Evolutionary conservation across 2,888 invertebrate genomes (phyloP).

Genomic region (Drosophila parthenogenetica): DNA sequence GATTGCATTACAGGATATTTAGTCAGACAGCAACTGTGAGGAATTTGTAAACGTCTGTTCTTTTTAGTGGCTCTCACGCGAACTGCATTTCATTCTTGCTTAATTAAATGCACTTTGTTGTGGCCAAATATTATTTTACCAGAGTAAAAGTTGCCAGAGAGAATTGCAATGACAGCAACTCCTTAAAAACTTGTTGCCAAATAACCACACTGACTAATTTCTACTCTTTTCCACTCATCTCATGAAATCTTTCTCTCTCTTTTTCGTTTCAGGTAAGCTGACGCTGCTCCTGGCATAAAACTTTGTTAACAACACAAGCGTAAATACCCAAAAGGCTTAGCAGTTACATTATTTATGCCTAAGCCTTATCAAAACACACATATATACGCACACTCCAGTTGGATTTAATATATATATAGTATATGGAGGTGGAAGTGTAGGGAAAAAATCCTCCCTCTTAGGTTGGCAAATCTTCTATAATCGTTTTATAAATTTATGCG

Average conservation of each 20-base stretch:
- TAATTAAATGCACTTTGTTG: slow-evolving; percentile 77
- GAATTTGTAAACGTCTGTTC: slow-evolving; percentile 8
- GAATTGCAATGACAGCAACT: slow-evolving; percentile 41
- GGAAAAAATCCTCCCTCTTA: slow-evolving; percentile 2
- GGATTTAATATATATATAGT: slow-evolving; percentile 12
- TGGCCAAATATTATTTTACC: slow-evolving; percentile 74
- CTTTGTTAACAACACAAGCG: slow-evolving; percentile 74
- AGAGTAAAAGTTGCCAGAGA: slow-evolving; percentile 29
- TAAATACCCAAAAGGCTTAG: slow-evolving; percentile 79
- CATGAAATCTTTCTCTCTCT: slow-evolving; percentile 18
- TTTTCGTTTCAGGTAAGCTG: slow-evolving; percentile 58
- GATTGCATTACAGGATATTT: slow-evolving; percentile 13
- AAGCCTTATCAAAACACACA: slow-evolving; percentile 59
- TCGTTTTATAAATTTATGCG: slow-evolving; percentile 80
- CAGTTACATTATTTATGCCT: slow-evolving; percentile 74
- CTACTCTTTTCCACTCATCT: neutral
- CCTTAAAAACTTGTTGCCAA: slow-evolving; percentile 51
- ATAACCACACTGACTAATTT: slow-evolving; percentile 58
- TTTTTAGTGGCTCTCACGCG: slow-evolving; percentile 26
- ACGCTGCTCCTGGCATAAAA: slow-evolving; percentile 50
- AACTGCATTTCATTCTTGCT: slow-evolving; percentile 60
- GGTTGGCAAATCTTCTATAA: slow-evolving; percentile 70
- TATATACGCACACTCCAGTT: slow-evolving; percentile 30
- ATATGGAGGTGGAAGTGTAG: neutral
- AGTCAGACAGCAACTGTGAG: neutral